A percentile compares a stretch with the other conserved stretches of the same genome.
Conservation (phyloP, 2,113 vertebrate genomes). For the Odocoileus hemionus region DNA sequence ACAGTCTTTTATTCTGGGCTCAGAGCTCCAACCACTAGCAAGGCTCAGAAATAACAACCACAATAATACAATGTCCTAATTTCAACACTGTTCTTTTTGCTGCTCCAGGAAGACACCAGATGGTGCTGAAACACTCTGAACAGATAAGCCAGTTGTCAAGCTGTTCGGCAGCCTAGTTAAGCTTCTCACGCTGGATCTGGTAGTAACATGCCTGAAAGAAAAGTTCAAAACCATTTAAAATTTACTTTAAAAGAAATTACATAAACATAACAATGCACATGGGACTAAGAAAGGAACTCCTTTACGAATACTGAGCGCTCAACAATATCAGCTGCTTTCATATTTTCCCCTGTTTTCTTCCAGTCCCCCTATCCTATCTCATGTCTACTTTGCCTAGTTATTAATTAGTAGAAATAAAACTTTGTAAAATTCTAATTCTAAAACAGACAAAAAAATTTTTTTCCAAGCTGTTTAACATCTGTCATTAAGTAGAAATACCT, state of each 20-base stretch:
- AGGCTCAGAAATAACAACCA: slow-evolving; percentile 58
- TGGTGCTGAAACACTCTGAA: slow-evolving; percentile 28
- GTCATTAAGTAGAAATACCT: not conserved
- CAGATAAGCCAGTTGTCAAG: slow-evolving; percentile 58
- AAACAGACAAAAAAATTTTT: not conserved
- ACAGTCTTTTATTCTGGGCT: not conserved
- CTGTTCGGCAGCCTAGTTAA: slow-evolving; percentile 82
- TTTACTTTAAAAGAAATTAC: slow-evolving; percentile 33
- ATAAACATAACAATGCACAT: not conserved
- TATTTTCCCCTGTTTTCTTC: not conserved
- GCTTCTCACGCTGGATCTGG: slow-evolving; percentile 98
- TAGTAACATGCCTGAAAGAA: slow-evolving; percentile 94
- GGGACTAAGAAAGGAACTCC: not conserved
- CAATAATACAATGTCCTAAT: slow-evolving; percentile 13
- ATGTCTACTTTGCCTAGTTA: not conserved
- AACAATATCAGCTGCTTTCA: not conserved
- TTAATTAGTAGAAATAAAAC: not conserved
- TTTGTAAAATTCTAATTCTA: not conserved
- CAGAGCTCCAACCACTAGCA: slow-evolving; percentile 47
- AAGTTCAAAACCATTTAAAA: slow-evolving; percentile 56
- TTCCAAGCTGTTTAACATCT: not conserved
- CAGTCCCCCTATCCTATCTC: not conserved
- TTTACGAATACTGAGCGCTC: not conserved
- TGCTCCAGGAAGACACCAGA: slow-evolving; percentile 38
- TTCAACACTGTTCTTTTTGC: slow-evolving; percentile 36